These are phyloP conservation scores for Acrossocheilus wenchowensis DNA, from an alignment of 2,797 vertebrate species.

Conservation along the genomic window DNA sequence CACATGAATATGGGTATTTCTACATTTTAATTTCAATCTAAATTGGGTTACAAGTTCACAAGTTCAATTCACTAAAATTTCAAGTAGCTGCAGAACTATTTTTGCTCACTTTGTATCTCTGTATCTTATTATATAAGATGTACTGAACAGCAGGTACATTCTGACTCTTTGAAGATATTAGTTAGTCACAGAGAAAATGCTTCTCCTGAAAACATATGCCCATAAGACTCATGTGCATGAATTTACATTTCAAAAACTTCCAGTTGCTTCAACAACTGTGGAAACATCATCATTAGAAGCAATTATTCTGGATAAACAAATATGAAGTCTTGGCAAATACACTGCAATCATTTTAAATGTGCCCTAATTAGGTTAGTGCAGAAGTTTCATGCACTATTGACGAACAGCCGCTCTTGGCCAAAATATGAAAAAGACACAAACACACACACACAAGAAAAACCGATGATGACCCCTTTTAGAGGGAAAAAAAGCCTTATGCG, in stretches of 20 bases:
- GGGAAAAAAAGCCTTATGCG: not conserved
- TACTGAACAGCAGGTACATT: slow-evolving; percentile 19
- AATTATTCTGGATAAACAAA: slow-evolving; percentile 63
- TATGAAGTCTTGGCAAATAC: slow-evolving; percentile 51
- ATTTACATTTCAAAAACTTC: slow-evolving; percentile 61
- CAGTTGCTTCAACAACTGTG: slow-evolving; percentile 37
- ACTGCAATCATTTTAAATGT: slow-evolving; percentile 58
- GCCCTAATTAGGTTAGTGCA: slow-evolving; percentile 56
- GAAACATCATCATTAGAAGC: slow-evolving; percentile 60
- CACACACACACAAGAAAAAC: not conserved
- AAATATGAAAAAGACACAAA: slow-evolving; percentile 13
- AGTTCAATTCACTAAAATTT: slow-evolving; percentile 21
- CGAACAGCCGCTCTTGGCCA: slow-evolving; percentile 47
- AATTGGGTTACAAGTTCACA: slow-evolving; percentile 35
- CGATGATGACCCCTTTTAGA: not conserved
- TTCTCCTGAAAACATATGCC: slow-evolving; percentile 37
- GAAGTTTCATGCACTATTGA: slow-evolving; percentile 50
- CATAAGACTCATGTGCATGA: slow-evolving; percentile 28
- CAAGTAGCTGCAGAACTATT: slow-evolving; percentile 15
- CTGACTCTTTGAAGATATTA: slow-evolving; percentile 39
- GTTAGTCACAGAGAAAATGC: slow-evolving; percentile 36
- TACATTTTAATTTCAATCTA: slow-evolving; percentile 1
- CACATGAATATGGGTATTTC: not conserved
- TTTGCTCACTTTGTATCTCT: slow-evolving; percentile 4
- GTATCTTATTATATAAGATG: slow-evolving; percentile 16